Evolutionary conservation across 2,113 vertebrate species (phyloP).

Genomic region (Oxygymnocypris stewartii): DNA sequence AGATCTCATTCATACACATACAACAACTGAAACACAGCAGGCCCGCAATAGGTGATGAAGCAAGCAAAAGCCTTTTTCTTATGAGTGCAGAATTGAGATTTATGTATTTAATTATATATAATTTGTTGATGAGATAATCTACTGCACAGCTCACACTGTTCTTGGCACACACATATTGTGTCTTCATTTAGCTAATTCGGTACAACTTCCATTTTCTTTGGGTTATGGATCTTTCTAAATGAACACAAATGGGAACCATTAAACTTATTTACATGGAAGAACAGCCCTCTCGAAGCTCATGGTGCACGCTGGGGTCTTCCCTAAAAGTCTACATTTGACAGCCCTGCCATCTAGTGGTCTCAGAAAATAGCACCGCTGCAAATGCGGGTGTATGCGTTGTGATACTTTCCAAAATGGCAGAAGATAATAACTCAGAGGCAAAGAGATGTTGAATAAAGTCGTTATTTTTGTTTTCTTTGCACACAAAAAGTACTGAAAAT

Average conservation of each 20-base stretch:
- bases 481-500: too few species aligned
- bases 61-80: neutral
- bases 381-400: too few species aligned
- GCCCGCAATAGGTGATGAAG: neutral
- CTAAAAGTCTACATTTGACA: neutral
- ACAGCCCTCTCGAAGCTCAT: neutral
- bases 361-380: neutral
- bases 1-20: too few species aligned
- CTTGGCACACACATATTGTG: neutral
- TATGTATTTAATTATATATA: too few species aligned
- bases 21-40: too few species aligned
- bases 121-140: neutral
- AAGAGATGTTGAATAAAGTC: too few species aligned
- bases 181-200: neutral
- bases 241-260: neutral
- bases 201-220: neutral
- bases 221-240: neutral
- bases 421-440: too few species aligned
- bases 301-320: neutral
- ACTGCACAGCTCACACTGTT: neutral
- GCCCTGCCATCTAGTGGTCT: slow-evolving; percentile 43
- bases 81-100: too few species aligned
- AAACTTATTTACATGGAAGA: neutral
- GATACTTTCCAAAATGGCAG: too few species aligned
- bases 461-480: too few species aligned